Percentiles rank a stretch among this genome's conserved stretches.
Evolutionary conservation across 2,888 invertebrate genomes (phyloP).

Genomic region (Incurvaria masculella): DNA sequence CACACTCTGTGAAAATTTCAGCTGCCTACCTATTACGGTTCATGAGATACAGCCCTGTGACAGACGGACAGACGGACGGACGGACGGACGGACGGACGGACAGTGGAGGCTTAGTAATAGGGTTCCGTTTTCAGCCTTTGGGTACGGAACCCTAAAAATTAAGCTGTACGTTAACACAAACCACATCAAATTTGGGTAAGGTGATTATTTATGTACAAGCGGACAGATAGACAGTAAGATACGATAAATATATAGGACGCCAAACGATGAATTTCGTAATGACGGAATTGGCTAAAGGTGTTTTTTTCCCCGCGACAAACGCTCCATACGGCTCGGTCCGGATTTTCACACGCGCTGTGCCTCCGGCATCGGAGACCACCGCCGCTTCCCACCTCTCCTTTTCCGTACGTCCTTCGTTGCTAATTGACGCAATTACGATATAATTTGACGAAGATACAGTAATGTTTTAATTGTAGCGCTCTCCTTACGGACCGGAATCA

Average conservation of each 20-base stretch:
- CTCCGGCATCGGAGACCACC: constrained; percentile 29
- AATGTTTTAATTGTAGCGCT: constrained; percentile 55
- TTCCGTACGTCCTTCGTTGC: constrained; percentile 44
- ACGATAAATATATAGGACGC: constrained; percentile 16
- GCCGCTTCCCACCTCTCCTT: constrained; percentile 43
- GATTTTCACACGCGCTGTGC: constrained; percentile 15
- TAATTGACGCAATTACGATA: constrained; percentile 49
- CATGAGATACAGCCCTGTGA: no score
- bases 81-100: no score
- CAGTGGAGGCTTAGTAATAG: no score
- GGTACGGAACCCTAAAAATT: no score
- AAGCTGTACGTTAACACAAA: no score
- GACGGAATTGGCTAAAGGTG: constrained; percentile 15
- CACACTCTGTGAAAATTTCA: no score
- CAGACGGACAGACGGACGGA: no score
- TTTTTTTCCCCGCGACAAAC: constrained; percentile 15
- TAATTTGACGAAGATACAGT: constrained; percentile 42
- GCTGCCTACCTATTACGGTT: no score
- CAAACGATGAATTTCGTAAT: constrained; percentile 12
- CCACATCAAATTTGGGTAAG: no score
- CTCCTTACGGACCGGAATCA: no score
- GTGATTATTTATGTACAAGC: no score
- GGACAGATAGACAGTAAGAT: constrained; percentile 19
- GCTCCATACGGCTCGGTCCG: constrained; percentile 8
- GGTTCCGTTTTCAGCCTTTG: no score